A percentile compares a stretch with the other conserved stretches of the same genome.
phyloP scores from a whole-genome alignment of 2,888 invertebrate genomes.

The Pheosia tremula region DNA sequence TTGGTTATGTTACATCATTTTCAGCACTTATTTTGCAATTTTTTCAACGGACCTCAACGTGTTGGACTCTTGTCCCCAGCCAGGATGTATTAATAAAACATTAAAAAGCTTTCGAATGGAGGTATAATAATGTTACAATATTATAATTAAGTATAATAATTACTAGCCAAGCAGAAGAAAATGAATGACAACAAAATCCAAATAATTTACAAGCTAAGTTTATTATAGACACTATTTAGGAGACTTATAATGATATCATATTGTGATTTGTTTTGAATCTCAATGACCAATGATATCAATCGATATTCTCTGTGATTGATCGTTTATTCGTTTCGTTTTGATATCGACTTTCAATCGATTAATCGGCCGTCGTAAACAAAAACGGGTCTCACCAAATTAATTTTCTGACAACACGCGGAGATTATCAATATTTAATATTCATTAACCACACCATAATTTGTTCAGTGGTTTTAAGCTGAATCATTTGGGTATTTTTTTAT shows the following conservation, averaged over 20 bases:
- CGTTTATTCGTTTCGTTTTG: slow-evolving; percentile 30
- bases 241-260: slow-evolving; percentile 30
- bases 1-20: too few species aligned
- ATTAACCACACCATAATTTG: not conserved
- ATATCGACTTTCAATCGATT: slow-evolving; percentile 44
- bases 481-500: not conserved
- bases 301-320: slow-evolving; percentile 41
- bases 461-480: not conserved
- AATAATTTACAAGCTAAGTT: not conserved
- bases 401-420: slow-evolving; percentile 15
- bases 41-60: too few species aligned
- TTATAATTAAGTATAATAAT: too few species aligned
- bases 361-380: slow-evolving; percentile 37
- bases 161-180: too few species aligned
- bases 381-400: slow-evolving; percentile 26
- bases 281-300: slow-evolving; percentile 35
- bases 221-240: slow-evolving; percentile 15
- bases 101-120: too few species aligned
- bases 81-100: too few species aligned
- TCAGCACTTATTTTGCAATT: too few species aligned
- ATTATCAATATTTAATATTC: slow-evolving; percentile 18
- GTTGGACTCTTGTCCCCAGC: too few species aligned
- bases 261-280: slow-evolving; percentile 33
- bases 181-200: not conserved
- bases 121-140: too few species aligned